Base-by-base conservation (phyloP, 1,140 invertebrate genomes). In the Triops longicaudatus region DNA sequence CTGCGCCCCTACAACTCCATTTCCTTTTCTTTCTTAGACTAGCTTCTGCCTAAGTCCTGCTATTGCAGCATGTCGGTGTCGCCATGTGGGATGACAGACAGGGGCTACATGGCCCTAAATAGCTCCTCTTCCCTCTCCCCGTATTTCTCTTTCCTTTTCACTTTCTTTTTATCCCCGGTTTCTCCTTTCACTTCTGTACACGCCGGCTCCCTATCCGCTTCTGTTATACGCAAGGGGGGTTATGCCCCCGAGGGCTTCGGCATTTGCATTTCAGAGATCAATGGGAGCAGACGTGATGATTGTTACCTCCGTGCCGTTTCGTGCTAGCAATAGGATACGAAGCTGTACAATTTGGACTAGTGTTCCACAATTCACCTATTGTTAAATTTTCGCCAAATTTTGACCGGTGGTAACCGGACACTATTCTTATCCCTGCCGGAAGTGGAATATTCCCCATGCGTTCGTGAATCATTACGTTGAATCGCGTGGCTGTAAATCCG, bases 51-150 rank as follows among this genome's bases (percentile, higher is more conserved):
- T 28, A 79, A n/a, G 79, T 26, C 73, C 78, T 31, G 71, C 73
- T 37, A 37, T 37, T 37, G 31, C 31, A 37, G 31, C 31, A 37
- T 37, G 31, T 74, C 78, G 1, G 75, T 76, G 11, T 79, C 79
- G 44, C 78, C 80, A 10, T 79, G 79, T 78, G 78, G 78, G 9
- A 50, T 63, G 50, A 79, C 22, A 78, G 79, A 50, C 78, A 78
- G 9, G 80, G 80, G 28, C 79, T 80, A 37, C 79, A 78, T 31
- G 37, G 79, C 72, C 80, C 79, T 42, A 73, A 77, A 37, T 77
- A 79, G 26, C 78, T 75, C 22, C 43, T 76, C 63, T 26, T 76
- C 43, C 27, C 43, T 76, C 42, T 76, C 43, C 17, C 37, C 26
- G 31, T 26, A 17, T 63, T 73, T 73, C 73, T 73, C 37, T 17